phyloP scores from a whole-genome alignment of 2,888 invertebrate genomes.

The Allygus modestus region DNA sequence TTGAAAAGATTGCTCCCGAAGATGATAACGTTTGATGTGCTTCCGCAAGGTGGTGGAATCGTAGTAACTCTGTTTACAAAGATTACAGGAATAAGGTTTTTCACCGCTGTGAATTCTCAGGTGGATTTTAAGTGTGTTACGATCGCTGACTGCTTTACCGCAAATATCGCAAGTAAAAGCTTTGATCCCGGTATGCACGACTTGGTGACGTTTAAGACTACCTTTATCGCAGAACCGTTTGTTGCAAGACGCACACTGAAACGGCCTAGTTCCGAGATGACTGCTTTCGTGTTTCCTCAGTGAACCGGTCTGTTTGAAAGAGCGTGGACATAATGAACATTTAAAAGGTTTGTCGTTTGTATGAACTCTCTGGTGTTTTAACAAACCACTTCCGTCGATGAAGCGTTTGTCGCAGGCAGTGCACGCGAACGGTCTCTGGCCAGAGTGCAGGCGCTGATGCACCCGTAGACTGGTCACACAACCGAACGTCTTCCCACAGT shows the following conservation, averaged over 20 bases:
- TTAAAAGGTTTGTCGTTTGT: conserved; percentile 36
- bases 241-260: conserved; percentile 33
- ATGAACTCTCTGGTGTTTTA: conserved; percentile 52
- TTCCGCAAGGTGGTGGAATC: conserved; percentile 27
- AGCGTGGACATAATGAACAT: conserved; percentile 7
- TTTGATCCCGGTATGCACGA: conserved; percentile 41
- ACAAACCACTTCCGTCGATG: conserved; percentile 15
- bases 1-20: conserved; percentile 38
- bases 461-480: neutral
- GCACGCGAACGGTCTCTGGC: conserved; percentile 38
- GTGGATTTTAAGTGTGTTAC: conserved; percentile 46
- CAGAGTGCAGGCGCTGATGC: conserved; percentile 29
- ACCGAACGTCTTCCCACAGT: conserved; percentile 30
- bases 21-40: conserved; percentile 43
- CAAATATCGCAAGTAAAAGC: conserved; percentile 35
- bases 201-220: conserved; percentile 22
- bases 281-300: conserved; percentile 50
- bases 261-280: conserved; percentile 24
- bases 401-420: conserved; percentile 28
- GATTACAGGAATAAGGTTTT: conserved; percentile 39
- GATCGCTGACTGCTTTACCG: conserved; percentile 21
- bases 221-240: conserved; percentile 4
- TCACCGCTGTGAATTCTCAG: conserved; percentile 52
- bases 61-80: conserved; percentile 42
- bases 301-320: conserved; percentile 42